Evolutionary conservation across 35 echinoderm and acorn worm species (phyloP), one percentile per base, ranked within the genome.

Genomic region (Ophioderma brevispina): DNA sequence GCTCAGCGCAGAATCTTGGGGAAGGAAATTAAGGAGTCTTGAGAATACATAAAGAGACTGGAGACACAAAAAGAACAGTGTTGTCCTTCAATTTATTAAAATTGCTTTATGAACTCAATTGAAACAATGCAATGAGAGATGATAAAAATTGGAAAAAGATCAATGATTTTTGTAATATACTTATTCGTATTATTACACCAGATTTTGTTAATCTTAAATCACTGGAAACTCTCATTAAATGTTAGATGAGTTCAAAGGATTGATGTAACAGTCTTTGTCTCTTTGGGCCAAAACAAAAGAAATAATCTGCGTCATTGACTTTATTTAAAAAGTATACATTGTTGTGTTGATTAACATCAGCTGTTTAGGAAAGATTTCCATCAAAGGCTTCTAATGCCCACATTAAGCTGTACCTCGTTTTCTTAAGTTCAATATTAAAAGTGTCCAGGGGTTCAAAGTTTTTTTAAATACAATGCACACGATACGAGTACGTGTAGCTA

Each of bases 61-160:
- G 41, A 8, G 41, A 70, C 59, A 70, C 59, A 70, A 70, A n/a
- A n/a, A 70, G 15, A 4, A 15, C 23, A 6, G 10, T 70, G 10
- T 70, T 70, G n/a, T 70, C 59, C 59, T 70, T 70, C 59, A 70
- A 70, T 70, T 70, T 70, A 70, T 70, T 70, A 70, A 70, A 70
- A 70, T 70, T 70, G 59, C 59, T 70, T 70, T 70, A 70, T 70
- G 17, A 70, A 70, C 59, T 70, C 59, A 70, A 70, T 70, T 70
- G 15, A 30, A 70, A 13, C 59, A 70, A 70, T 70, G 5, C 41
- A 46, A 46, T 46, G 17, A 8, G 59, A 25, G 28, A 70, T 70
- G 23, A 70, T 18, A 70, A 25, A 70, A 70, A 70, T 15, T 25
- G 5, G 28, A 70, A 70, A 70, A 18, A 70, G 3, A 70, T 13